Evolutionary conservation across 1,140 invertebrate genomes (phyloP).

Genomic region (Neodiprion pinetum): DNA sequence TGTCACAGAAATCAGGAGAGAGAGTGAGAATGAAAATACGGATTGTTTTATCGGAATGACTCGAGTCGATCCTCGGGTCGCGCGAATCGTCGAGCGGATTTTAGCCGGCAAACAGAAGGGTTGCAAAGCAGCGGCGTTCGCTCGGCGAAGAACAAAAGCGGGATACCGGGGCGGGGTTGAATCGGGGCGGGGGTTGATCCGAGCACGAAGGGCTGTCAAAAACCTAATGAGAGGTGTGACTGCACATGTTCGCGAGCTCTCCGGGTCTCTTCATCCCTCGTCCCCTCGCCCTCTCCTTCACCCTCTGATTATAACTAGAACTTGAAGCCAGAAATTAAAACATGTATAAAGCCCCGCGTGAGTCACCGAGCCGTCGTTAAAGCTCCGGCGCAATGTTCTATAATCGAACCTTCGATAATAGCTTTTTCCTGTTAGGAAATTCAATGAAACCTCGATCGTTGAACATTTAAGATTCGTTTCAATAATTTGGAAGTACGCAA

Average conservation of each 20-base stretch:
- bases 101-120: constrained; percentile 44
- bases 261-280: background rate
- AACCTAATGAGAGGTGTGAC: constrained; percentile 65
- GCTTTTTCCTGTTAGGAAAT: background rate
- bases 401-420: background rate
- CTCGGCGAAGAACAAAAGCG: constrained; percentile 59
- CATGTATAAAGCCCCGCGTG: background rate
- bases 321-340: constrained; percentile 5
- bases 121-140: constrained; percentile 45
- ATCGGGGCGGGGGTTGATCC: constrained; percentile 55
- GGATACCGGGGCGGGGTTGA: constrained; percentile 48
- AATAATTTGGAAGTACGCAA: too few species aligned
- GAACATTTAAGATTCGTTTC: too few species aligned
- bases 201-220: constrained; percentile 63
- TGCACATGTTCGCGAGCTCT: constrained; percentile 57
- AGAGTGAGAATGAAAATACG: too few species aligned
- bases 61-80: too few species aligned
- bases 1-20: constrained; percentile 2
- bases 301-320: background rate
- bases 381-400: background rate
- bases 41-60: too few species aligned
- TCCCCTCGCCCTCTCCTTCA: background rate
- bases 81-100: constrained; percentile 44
- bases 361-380: background rate
- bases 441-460: background rate